These are phyloP conservation scores for Peucedramus taeniatus DNA, from an alignment of 2,113 vertebrate species.

Conservation along the genomic window DNA sequence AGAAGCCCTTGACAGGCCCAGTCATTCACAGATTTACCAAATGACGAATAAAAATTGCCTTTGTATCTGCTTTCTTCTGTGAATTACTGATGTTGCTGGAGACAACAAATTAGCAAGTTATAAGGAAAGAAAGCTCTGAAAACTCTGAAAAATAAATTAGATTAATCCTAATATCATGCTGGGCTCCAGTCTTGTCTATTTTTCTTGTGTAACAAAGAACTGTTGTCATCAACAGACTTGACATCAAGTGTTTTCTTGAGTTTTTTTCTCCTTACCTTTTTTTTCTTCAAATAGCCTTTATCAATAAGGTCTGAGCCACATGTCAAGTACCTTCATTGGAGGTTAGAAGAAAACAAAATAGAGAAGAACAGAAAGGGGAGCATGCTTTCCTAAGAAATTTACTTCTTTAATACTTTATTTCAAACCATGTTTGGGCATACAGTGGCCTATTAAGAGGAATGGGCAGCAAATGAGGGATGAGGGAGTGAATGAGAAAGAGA, in stretches of 20 bases:
- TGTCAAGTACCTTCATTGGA: neutral
- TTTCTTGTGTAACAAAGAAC: neutral
- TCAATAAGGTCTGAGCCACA: neutral
- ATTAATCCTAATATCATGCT: neutral
- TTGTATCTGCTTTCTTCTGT: neutral
- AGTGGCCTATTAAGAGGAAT: neutral
- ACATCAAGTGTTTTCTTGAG: neutral
- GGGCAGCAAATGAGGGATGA: neutral
- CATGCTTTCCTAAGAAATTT: neutral
- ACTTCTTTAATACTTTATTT: neutral
- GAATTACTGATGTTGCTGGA: conserved; percentile 1
- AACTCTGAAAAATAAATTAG: neutral
- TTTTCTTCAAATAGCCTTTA: neutral
- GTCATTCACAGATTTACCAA: conserved; percentile 24
- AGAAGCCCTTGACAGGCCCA: conserved; percentile 22
- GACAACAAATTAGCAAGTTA: conserved; percentile 18
- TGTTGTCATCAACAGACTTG: neutral
- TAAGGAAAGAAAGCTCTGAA: neutral
- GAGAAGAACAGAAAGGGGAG: neutral
- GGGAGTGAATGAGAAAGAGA: neutral
- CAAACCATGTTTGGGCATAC: neutral
- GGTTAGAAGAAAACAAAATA: neutral
- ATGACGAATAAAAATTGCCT: conserved; percentile 36
- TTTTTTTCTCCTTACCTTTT: neutral
- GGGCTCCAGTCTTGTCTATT: neutral